phyloP scores from a whole-genome alignment of 2,113 vertebrate genomes.

The Perccottus glenii region DNA sequence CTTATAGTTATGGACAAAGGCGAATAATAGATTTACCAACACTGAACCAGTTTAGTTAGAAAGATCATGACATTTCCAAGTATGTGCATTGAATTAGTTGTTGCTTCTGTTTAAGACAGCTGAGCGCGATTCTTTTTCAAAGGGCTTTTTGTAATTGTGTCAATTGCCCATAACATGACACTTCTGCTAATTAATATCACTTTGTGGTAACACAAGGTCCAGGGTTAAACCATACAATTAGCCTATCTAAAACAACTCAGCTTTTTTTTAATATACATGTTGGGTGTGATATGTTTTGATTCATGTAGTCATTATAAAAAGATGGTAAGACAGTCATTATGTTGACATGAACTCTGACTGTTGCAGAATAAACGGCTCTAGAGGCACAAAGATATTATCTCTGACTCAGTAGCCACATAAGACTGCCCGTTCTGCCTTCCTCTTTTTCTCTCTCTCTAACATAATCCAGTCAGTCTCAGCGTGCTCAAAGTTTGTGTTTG shows the following conservation, averaged over 20 bases:
- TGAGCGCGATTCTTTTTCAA: no score
- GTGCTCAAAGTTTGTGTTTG: slow-evolving; percentile 36
- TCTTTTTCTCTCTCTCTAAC: slow-evolving; percentile 27
- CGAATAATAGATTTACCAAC: no score
- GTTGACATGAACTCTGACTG: neutral
- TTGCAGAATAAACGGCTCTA: neutral
- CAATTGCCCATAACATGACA: no score
- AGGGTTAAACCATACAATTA: no score
- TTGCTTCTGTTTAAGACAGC: no score
- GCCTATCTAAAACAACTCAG: no score
- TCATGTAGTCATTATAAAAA: slow-evolving; percentile 1
- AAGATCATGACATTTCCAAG: no score
- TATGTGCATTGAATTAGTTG: no score
- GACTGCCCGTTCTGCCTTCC: neutral
- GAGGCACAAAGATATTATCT: neutral
- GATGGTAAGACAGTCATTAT: neutral
- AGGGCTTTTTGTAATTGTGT: no score
- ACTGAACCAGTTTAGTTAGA: no score
- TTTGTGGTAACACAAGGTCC: no score
- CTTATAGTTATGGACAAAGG: neutral
- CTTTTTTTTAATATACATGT: neutral
- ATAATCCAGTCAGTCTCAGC: slow-evolving; percentile 15
- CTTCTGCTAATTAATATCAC: no score
- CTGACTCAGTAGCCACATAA: slow-evolving; percentile 6
- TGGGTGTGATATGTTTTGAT: slow-evolving; percentile 7